Evolutionary conservation across 2,797 vertebrate genomes (phyloP).

Genomic region (Gallinago solitaria): DNA sequence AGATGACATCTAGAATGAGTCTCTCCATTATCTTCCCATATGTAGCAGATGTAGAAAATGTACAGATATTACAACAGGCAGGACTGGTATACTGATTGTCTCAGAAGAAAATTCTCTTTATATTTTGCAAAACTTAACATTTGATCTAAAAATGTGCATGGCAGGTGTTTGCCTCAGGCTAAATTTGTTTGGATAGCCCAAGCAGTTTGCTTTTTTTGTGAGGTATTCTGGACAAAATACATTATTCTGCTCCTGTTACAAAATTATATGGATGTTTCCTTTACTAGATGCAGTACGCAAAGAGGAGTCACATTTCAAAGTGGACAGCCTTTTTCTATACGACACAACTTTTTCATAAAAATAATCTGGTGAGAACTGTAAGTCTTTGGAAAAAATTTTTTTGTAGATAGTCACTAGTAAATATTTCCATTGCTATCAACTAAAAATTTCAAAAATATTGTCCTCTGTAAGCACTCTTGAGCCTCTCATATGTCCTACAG

Average conservation of each 20-base stretch:
- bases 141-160: neutral
- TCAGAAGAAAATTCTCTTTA: neutral
- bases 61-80: neutral
- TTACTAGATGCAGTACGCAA: neutral
- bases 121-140: neutral
- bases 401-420: neutral
- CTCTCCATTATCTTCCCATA: too few species aligned
- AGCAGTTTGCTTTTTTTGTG: neutral
- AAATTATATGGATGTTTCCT: neutral
- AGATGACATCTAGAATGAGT: too few species aligned
- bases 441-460: neutral
- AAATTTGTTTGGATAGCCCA: neutral
- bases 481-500: neutral
- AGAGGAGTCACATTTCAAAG: neutral
- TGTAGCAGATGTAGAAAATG: too few species aligned
- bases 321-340: neutral
- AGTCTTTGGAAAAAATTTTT: neutral
- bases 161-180: constrained; percentile 12
- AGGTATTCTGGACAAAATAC: neutral
- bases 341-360: neutral
- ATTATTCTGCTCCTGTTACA: neutral
- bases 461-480: neutral
- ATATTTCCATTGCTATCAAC: neutral
- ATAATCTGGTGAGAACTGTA: neutral
- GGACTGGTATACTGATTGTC: neutral